A percentile compares a stretch with the other conserved stretches of the same genome.
Evolutionary conservation across 2,888 invertebrate genomes (phyloP).

Genomic region (Drosophila meridionalis): DNA sequence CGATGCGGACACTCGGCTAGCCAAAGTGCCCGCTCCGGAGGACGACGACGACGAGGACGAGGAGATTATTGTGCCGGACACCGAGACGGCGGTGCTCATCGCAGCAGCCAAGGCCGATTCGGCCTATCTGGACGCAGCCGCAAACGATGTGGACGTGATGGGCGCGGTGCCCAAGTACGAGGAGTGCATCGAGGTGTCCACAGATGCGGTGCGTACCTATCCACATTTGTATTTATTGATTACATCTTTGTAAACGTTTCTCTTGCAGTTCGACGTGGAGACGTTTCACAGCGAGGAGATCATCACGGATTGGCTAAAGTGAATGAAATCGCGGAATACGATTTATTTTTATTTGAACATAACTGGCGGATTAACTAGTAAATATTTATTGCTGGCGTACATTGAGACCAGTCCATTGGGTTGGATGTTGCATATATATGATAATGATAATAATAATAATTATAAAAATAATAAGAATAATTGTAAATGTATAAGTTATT

Average conservation of each 20-base stretch:
- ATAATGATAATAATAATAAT: conserved; percentile 12
- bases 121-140: conserved; percentile 44
- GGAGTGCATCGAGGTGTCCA: conserved; percentile 58
- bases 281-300: conserved; percentile 83
- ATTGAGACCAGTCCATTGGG: conserved; percentile 58
- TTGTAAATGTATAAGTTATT: conserved; percentile 36
- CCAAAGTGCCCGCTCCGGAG: conserved; percentile 14
- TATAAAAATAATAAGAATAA: conserved; percentile 11
- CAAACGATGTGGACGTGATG: conserved; percentile 46
- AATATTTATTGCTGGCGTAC: conserved; percentile 58
- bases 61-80: conserved; percentile 33
- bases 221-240: background rate
- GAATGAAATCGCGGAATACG: background rate
- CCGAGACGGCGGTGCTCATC: conserved; percentile 71
- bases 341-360: conserved; percentile 58
- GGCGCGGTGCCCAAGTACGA: conserved; percentile 52
- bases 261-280: conserved; percentile 81
- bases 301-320: conserved; percentile 82
- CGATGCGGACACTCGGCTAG: conserved; percentile 26
- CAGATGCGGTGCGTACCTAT: conserved; percentile 70
- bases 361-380: conserved; percentile 56
- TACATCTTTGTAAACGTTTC: background rate
- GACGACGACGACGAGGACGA: conserved; percentile 35
- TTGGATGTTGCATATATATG: conserved; percentile 25
- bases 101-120: conserved; percentile 71